phyloP scores from a whole-genome alignment of 2,113 vertebrate species.

The Hyperopisus bebe region DNA sequence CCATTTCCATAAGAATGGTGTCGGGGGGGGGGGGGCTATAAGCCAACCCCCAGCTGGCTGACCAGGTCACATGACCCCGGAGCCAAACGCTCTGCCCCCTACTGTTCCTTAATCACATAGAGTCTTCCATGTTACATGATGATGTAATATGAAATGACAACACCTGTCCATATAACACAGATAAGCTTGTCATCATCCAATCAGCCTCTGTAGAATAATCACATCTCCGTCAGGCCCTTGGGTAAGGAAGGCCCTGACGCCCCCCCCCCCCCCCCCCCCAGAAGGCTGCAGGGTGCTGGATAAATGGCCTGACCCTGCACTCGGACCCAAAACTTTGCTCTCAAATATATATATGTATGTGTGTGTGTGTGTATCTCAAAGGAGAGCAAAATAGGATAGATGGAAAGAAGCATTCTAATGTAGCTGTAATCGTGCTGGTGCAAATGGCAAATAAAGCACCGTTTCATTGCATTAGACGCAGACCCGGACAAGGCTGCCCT shows the following conservation, averaged over 20 bases:
- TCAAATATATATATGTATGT: not conserved
- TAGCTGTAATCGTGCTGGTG: not conserved
- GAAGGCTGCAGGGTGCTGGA: not conserved
- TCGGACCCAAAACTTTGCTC: not conserved
- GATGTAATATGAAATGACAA: not conserved
- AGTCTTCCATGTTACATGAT: not conserved
- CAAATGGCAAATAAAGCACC: not conserved
- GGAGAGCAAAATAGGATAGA: not conserved
- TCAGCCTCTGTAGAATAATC: not conserved
- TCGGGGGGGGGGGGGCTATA: not conserved
- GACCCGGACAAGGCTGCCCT: too few relatives aligned
- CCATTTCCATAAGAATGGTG: conserved; percentile 55
- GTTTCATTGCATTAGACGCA: not conserved
- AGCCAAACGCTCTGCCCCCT: not conserved
- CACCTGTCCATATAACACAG: not conserved
- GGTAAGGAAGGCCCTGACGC: not conserved
- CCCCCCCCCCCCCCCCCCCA: not conserved
- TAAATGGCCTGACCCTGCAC: not conserved
- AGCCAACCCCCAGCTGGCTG: conserved; percentile 22
- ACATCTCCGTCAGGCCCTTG: not conserved
- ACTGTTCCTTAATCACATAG: not conserved
- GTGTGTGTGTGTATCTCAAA: not conserved
- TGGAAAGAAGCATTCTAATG: not conserved
- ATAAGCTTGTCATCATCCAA: not conserved
- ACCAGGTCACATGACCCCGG: not conserved